These are phyloP conservation scores for Ambastaia sidthimunki DNA, from an alignment of 2,797 vertebrate genomes.

Conservation along the genomic window DNA sequence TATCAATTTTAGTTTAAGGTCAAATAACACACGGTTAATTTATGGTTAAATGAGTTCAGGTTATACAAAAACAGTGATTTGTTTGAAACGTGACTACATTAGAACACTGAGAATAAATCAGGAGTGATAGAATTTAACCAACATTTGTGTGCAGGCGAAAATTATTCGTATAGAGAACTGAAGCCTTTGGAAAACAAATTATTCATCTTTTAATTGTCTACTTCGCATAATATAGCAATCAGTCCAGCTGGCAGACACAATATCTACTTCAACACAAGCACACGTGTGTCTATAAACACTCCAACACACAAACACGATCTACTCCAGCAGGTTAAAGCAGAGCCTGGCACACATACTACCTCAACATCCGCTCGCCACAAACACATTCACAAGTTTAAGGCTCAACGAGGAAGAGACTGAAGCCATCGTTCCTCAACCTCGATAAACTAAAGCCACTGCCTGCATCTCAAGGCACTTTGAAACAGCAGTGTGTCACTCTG, in stretches of 20 bases:
- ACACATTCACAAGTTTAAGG: slow-evolving; percentile 54
- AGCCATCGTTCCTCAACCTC: slow-evolving; percentile 2
- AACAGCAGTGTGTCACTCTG: not conserved
- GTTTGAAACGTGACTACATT: slow-evolving; percentile 1
- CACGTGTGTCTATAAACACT: slow-evolving; percentile 21
- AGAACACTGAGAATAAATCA: not conserved
- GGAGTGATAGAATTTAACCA: not conserved
- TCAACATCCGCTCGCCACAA: slow-evolving; percentile 15
- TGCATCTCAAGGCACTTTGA: slow-evolving; percentile 50
- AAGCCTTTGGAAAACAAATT: slow-evolving; percentile 26
- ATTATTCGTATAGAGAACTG: not conserved
- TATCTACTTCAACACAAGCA: slow-evolving; percentile 42
- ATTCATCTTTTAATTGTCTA: slow-evolving; percentile 25
- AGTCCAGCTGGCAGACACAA: slow-evolving; percentile 76
- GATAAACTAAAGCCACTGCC: slow-evolving; percentile 12
- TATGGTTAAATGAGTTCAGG: slow-evolving; percentile 5
- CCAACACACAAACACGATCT: slow-evolving; percentile 31
- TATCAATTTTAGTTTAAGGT: slow-evolving; percentile 11
- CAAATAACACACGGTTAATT: not conserved
- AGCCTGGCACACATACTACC: slow-evolving; percentile 15
- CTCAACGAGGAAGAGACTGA: slow-evolving; percentile 11
- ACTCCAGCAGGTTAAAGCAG: slow-evolving; percentile 31
- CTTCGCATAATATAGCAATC: slow-evolving; percentile 69
- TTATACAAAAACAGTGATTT: not conserved
- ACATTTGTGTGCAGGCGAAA: slow-evolving; percentile 11